A percentile compares a stretch with the other conserved stretches of the same genome.
Conservation (phyloP, 1,140 invertebrate genomes). For the Trichonephila inaurata region DNA sequence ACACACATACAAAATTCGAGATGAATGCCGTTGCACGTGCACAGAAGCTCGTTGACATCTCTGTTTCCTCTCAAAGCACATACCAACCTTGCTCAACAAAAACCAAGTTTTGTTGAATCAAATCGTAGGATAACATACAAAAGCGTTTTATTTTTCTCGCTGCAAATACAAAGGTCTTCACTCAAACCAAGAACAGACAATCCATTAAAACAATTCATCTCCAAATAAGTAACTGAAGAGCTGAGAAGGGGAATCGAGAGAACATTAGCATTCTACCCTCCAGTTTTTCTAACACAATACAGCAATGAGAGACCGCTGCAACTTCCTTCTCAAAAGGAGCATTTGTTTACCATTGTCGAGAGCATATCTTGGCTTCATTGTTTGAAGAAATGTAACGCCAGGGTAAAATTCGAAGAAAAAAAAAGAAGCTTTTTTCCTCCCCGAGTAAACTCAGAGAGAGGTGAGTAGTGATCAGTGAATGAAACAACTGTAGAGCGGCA, state of each 20-base stretch:
- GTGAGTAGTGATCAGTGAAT: not conserved
- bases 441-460: not conserved
- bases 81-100: too few species aligned
- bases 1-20: too few species aligned
- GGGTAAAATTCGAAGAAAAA: not conserved
- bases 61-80: too few species aligned
- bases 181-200: not conserved
- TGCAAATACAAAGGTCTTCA: not conserved
- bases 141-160: not conserved
- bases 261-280: not conserved
- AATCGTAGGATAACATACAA: too few species aligned
- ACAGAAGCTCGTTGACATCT: too few species aligned
- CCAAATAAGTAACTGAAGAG: not conserved
- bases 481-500: not conserved
- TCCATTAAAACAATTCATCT: not conserved
- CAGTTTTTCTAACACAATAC: not conserved
- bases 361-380: not conserved
- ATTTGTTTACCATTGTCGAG: constrained; percentile 42
- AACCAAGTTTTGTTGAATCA: too few species aligned
- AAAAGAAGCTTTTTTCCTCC: not conserved
- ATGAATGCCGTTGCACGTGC: too few species aligned
- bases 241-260: not conserved
- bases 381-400: not conserved
- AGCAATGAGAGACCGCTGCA: not conserved
- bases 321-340: not conserved